Evolutionary conservation across 2,113 vertebrate genomes (phyloP).

Genomic region (Picathartes gymnocephalus): DNA sequence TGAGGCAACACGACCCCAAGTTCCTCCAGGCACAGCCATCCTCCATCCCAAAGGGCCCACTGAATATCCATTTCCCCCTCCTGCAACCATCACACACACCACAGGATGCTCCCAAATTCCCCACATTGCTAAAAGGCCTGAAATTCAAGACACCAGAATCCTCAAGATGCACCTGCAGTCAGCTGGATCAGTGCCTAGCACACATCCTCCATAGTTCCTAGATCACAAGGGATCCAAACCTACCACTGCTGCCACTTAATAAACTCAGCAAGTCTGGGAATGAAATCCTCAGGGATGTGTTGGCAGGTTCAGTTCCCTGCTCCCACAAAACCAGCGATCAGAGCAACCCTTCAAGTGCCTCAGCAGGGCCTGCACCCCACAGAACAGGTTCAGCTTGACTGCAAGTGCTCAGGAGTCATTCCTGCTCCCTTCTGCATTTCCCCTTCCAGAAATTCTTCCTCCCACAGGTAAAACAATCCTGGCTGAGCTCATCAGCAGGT

Average conservation of each 20-base stretch:
- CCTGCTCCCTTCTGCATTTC: neutral
- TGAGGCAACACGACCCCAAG: neutral
- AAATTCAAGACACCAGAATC: neutral
- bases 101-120: neutral
- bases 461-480: neutral
- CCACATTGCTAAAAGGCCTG: neutral
- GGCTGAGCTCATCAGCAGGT: constrained; percentile 25
- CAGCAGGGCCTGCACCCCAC: neutral
- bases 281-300: neutral
- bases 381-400: neutral
- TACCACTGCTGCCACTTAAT: neutral
- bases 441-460: constrained; percentile 26
- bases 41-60: neutral
- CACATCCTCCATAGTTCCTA: neutral
- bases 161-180: neutral
- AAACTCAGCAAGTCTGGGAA: neutral
- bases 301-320: neutral
- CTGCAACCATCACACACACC: neutral
- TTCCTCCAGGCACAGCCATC: neutral
- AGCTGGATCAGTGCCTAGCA: neutral
- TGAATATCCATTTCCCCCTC: neutral
- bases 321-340: neutral
- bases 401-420: neutral
- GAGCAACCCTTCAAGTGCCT: rapidly evolving
- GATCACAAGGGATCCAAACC: neutral